Evolutionary conservation across 2,113 vertebrate species (phyloP).

Genomic region (Larimichthys crocea): DNA sequence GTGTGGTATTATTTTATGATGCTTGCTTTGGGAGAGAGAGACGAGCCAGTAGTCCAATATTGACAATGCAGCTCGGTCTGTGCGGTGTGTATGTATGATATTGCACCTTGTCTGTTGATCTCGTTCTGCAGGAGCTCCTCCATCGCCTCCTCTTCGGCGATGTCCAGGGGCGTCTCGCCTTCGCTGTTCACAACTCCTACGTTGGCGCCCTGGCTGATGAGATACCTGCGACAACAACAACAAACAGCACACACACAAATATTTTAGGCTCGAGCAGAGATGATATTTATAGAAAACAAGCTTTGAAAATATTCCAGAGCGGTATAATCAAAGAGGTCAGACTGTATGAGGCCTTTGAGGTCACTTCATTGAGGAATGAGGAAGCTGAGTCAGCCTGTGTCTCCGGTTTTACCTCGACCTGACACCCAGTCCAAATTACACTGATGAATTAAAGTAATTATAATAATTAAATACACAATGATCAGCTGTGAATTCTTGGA

Average conservation of each 20-base stretch:
- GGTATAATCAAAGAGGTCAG: neutral
- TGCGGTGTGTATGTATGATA: too few species aligned
- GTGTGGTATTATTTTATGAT: too few species aligned
- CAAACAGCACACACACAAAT: neutral
- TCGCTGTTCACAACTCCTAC: slow-evolving; percentile 99
- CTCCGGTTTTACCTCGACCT: neutral
- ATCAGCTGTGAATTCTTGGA: neutral
- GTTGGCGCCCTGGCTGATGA: slow-evolving; percentile 94
- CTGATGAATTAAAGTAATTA: neutral
- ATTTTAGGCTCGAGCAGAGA: neutral
- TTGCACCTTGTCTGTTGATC: slow-evolving; percentile 96
- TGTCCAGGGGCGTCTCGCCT: slow-evolving; percentile 98
- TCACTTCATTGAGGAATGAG: too few species aligned
- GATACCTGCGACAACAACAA: slow-evolving; percentile 85
- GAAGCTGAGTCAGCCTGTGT: neutral
- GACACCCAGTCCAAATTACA: neutral
- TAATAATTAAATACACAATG: neutral
- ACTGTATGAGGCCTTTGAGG: neutral
- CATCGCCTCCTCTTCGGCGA: slow-evolving; percentile 98
- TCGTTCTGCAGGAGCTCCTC: slow-evolving; percentile 98
- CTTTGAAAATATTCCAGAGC: neutral
- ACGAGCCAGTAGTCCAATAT: neutral
- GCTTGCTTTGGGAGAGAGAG: neutral
- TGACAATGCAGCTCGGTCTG: neutral
- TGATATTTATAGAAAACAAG: neutral